Evolutionary conservation across 1,140 invertebrate genomes (phyloP).

Genomic region (Nixonia krombeini): DNA sequence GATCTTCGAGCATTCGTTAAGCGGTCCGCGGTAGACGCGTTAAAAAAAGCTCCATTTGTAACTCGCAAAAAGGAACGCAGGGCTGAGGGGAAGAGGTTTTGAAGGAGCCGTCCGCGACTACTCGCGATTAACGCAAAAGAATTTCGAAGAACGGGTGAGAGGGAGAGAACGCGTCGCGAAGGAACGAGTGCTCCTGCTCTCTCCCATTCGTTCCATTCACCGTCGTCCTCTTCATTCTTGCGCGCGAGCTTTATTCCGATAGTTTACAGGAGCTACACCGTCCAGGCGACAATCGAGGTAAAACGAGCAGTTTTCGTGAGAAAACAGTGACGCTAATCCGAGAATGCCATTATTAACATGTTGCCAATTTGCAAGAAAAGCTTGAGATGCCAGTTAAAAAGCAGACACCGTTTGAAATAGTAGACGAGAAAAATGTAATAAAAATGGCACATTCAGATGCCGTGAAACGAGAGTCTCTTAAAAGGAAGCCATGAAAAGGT

Average conservation of each 20-base stretch:
- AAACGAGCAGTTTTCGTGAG: too few species aligned
- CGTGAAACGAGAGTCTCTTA: too few species aligned
- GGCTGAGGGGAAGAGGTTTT: constrained; percentile 17
- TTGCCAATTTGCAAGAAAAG: too few species aligned
- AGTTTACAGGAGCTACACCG: constrained; percentile 12
- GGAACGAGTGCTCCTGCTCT: constrained; percentile 18
- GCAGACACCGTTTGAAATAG: too few species aligned
- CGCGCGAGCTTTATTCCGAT: constrained; percentile 5
- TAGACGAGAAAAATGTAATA: too few species aligned
- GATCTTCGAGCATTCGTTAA: constrained; percentile 52
- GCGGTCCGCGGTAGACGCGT: constrained; percentile 28
- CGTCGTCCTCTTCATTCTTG: constrained; percentile 23
- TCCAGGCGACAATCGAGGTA: too few species aligned
- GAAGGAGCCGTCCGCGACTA: constrained; percentile 47
- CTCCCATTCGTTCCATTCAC: constrained; percentile 12
- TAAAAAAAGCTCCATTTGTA: constrained; percentile 58
- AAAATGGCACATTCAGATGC: too few species aligned
- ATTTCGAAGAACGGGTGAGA: constrained; percentile 18
- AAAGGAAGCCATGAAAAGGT: too few species aligned
- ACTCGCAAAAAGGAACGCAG: constrained; percentile 44
- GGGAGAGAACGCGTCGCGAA: constrained; percentile 17
- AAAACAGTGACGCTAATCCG: too few species aligned
- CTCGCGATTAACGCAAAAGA: constrained; percentile 56
- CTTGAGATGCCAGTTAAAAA: too few species aligned
- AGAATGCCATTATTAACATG: too few species aligned